Conservation (phyloP, 2,888 invertebrate genomes). For the Drosophila siamana region DNA sequence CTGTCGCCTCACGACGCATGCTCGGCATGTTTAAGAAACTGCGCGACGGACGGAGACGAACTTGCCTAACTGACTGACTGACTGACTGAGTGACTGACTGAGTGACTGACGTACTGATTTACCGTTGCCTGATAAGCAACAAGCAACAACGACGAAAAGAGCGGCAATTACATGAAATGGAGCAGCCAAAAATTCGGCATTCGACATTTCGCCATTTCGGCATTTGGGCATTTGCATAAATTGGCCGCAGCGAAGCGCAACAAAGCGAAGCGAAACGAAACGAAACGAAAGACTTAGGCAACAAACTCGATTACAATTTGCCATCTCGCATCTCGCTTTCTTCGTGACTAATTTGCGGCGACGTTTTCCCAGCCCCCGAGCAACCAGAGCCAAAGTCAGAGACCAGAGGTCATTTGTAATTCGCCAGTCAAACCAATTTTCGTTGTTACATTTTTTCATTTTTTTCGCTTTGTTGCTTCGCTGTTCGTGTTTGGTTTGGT, state of each 20-base stretch:
- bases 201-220: constrained; percentile 61
- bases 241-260: constrained; percentile 57
- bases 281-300: constrained; percentile 68
- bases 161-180: constrained; percentile 76
- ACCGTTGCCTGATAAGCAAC: constrained; percentile 68
- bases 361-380: constrained; percentile 64
- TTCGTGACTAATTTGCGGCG: constrained; percentile 71
- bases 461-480: neutral
- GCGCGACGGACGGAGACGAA: constrained; percentile 7
- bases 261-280: constrained; percentile 49
- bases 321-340: constrained; percentile 51
- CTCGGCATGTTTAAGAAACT: constrained; percentile 67
- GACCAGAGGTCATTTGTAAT: constrained; percentile 62
- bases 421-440: constrained; percentile 61
- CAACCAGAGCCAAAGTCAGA: constrained; percentile 37
- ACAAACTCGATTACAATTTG: constrained; percentile 65
- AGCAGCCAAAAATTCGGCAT: constrained; percentile 53
- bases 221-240: constrained; percentile 64
- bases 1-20: constrained; percentile 76
- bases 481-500: too few species aligned
- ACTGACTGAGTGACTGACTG: constrained; percentile 14
- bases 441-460: constrained; percentile 66
- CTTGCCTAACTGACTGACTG: constrained; percentile 24
- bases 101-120: constrained; percentile 72
- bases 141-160: constrained; percentile 28